phyloP scores from a whole-genome alignment of 2,888 invertebrate genomes.

The Oegoconia quadripuncta region DNA sequence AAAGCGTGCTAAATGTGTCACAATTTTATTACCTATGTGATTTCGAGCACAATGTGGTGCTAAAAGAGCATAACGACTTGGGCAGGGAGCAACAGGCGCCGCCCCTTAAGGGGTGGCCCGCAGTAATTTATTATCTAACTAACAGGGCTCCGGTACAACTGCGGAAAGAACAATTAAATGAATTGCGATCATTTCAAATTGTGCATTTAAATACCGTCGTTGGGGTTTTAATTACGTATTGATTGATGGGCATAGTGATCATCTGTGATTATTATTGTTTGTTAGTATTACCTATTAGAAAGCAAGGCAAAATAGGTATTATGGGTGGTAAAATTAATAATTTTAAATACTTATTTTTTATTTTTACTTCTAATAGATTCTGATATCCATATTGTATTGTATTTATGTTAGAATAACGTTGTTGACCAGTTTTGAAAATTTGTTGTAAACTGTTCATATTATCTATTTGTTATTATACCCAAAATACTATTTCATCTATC shows the following conservation, averaged over 20 bases:
- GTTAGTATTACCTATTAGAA: too few species aligned
- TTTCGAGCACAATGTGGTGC: constrained; percentile 10
- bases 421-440: too few species aligned
- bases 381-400: too few species aligned
- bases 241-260: not conserved
- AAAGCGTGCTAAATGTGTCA: constrained; percentile 17
- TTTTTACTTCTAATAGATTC: too few species aligned
- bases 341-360: too few species aligned
- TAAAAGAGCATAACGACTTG: constrained; percentile 11
- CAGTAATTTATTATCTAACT: constrained; percentile 1
- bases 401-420: too few species aligned
- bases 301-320: too few species aligned
- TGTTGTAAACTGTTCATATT: too few species aligned
- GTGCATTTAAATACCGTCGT: not conserved
- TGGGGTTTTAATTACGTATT: not conserved
- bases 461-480: too few species aligned
- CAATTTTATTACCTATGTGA: constrained; percentile 21
- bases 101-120: constrained; percentile 15
- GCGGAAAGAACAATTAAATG: constrained; percentile 13
- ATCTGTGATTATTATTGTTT: not conserved
- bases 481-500: too few species aligned
- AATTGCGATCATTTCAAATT: not conserved
- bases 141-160: not conserved
- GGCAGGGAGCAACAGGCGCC: constrained; percentile 14
- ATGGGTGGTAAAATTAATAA: too few species aligned